These are phyloP conservation scores for Oncorhynchus tshawytscha DNA, from an alignment of 2,113 vertebrate genomes.

Conservation along the genomic window DNA sequence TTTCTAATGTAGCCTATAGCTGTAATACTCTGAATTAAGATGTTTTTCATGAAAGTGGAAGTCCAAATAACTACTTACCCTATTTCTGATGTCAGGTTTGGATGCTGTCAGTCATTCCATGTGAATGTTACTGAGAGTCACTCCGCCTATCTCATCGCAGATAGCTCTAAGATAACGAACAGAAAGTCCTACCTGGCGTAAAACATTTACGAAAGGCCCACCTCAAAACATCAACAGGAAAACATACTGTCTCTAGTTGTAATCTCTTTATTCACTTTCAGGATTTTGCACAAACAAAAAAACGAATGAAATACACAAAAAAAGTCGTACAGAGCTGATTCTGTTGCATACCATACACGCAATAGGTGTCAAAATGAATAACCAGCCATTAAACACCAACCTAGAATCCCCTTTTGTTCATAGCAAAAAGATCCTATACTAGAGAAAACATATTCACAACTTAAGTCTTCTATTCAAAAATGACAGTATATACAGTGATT, in stretches of 20 bases:
- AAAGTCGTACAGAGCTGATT: slow-evolving; percentile 44
- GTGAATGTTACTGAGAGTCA: too few relatives aligned
- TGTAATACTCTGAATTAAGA: too few relatives aligned
- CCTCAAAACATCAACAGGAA: not conserved
- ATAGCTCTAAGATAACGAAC: not conserved
- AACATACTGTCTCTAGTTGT: slow-evolving; percentile 6
- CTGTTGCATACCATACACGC: slow-evolving; percentile 31
- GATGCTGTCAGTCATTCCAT: too few relatives aligned
- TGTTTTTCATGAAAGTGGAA: not conserved
- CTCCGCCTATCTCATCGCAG: too few relatives aligned
- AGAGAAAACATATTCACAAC: slow-evolving; percentile 61
- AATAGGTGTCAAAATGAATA: slow-evolving; percentile 57
- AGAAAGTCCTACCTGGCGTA: too few relatives aligned
- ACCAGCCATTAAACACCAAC: slow-evolving; percentile 47
- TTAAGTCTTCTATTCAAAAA: slow-evolving; percentile 39
- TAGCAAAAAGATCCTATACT: slow-evolving; percentile 40
- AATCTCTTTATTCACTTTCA: slow-evolving; percentile 56
- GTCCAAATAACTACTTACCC: not conserved
- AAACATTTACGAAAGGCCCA: not conserved
- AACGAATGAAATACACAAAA: slow-evolving; percentile 35
- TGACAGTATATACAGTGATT: slow-evolving; percentile 52
- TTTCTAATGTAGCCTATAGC: too few relatives aligned
- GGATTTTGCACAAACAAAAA: slow-evolving; percentile 49
- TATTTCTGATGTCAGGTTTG: not conserved
- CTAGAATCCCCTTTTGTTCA: slow-evolving; percentile 65